These are phyloP conservation scores for Spatula versicolor DNA, from an alignment of 2,797 vertebrate genomes.

Conservation along the genomic window DNA sequence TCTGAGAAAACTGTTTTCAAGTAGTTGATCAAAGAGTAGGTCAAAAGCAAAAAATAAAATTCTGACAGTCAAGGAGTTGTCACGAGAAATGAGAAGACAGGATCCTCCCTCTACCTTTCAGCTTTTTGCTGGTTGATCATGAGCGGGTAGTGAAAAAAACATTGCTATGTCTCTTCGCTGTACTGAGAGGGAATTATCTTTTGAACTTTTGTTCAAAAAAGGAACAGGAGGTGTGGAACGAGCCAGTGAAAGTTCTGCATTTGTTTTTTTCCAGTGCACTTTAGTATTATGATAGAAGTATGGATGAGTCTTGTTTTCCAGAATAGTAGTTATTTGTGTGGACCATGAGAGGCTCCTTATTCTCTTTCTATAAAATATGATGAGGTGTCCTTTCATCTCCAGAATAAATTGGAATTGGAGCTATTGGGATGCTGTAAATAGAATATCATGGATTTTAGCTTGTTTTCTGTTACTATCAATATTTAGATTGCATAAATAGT, in stretches of 20 bases:
- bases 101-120: neutral
- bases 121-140: neutral
- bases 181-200: neutral
- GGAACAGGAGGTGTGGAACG: neutral
- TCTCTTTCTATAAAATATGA: neutral
- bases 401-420: neutral
- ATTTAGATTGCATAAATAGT: neutral
- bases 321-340: neutral
- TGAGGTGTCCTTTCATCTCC: neutral
- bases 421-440: neutral
- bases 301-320: neutral
- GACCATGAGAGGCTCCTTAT: neutral
- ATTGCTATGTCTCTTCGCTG: neutral
- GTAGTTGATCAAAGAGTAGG: neutral
- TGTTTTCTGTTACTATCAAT: neutral
- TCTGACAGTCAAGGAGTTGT: neutral
- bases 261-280: slow-evolving; percentile 1
- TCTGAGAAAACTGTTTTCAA: neutral
- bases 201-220: slow-evolving; percentile 15
- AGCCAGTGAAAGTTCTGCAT: neutral
- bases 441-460: neutral
- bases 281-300: neutral
- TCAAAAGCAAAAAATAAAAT: neutral
- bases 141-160: neutral
- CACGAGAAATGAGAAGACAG: neutral